phyloP scores from a whole-genome alignment of 2,888 invertebrate genomes.

The Tuta absoluta region DNA sequence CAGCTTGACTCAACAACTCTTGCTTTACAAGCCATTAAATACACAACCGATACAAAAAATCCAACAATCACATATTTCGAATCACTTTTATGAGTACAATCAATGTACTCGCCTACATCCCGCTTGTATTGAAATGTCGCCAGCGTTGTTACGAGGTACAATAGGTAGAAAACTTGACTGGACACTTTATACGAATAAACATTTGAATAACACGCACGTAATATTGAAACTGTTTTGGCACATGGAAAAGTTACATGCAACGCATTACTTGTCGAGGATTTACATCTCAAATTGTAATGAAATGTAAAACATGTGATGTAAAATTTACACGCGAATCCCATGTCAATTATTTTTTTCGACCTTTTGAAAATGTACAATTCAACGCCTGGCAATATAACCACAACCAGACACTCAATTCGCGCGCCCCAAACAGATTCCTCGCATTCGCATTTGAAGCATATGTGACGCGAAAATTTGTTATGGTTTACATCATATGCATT shows the following conservation, averaged over 20 bases:
- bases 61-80: slow-evolving; percentile 3
- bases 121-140: slow-evolving; percentile 23
- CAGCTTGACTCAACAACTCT: slow-evolving; percentile 30
- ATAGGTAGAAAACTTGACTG: slow-evolving; percentile 4
- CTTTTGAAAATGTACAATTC: background rate
- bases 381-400: background rate
- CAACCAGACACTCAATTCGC: background rate
- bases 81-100: slow-evolving; percentile 14
- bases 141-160: slow-evolving; percentile 10
- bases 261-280: background rate
- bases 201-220: background rate
- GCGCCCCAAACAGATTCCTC: background rate
- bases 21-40: slow-evolving; percentile 23
- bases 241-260: background rate
- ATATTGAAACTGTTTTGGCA: background rate
- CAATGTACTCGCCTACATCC: slow-evolving; percentile 17
- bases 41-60: slow-evolving; percentile 6
- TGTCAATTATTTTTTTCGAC: background rate
- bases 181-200: background rate
- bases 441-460: too few species aligned
- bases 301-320: background rate
- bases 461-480: too few species aligned
- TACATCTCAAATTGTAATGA: background rate
- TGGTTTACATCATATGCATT: too few species aligned
- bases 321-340: background rate